Base-by-base conservation (phyloP, 2,797 vertebrate genomes). In the Danionella dracula region DNA sequence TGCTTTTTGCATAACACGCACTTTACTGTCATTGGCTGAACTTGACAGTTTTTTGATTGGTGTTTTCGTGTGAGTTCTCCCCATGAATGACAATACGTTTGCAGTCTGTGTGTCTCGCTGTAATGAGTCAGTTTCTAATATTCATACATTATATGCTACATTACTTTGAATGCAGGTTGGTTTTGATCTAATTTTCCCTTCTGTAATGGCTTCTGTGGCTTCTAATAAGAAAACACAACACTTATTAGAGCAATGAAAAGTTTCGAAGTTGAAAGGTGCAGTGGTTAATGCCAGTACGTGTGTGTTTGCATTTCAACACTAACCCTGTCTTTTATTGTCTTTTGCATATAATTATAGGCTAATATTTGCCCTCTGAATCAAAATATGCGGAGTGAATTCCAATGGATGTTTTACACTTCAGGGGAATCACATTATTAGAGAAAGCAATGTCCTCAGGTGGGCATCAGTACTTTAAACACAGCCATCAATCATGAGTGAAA, bases 401-500 rank as follows among this genome's bases (percentile, higher is more conserved):
- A 44, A 40, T 23, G 56, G 46, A 44, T 21, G 57, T 21, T 38
- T 45, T 66, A 54, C 48, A 41, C 61, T 31, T 57, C 50, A 48
- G 58, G 50, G 53, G 49, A 76, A 59, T 49, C 45, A 1, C 44
- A 20, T 70, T 67, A 72, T 59, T 55, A 57, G 64, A 44, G 17
- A 27, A 65, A 44, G 31, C 29, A 46, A 49, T 64, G 64, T 68
- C 60, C 63, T 76, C 57, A 31, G 64, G 60, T 71, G 69, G 74
- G 72, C 74, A 73, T 68, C 56, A 48, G 60, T n/a, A 8, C 58
- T 71, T 73, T 64, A 71, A 68, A 73, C 67, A 68, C 51, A 59
- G 46, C 34, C 71, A 73, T 76, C 75, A 73, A 73, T 76, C 71
- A 71, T 71, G 48, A 65, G 44, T 68, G 71, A 76, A 72, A 60